phyloP scores from a whole-genome alignment of 2,797 vertebrate species.

The Enoplosus armatus region DNA sequence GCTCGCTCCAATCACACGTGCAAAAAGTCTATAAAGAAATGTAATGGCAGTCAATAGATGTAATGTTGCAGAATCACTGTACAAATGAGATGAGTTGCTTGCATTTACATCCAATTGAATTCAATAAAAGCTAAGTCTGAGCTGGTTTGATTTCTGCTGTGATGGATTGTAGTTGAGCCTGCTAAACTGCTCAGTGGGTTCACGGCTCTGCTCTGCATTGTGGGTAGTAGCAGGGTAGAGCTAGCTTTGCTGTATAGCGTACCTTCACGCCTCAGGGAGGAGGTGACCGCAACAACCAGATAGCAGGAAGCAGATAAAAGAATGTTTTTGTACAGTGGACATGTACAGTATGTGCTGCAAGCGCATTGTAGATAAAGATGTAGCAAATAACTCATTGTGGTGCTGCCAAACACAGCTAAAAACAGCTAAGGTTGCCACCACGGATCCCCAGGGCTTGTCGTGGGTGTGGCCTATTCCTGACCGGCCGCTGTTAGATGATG shows the following conservation, averaged over 20 bases:
- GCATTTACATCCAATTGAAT: conserved; percentile 71
- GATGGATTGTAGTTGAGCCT: conserved; percentile 54
- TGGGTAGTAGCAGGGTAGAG: conserved; percentile 16
- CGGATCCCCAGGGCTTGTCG: conserved; percentile 5
- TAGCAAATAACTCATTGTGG: conserved; percentile 26
- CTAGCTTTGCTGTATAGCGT: conserved; percentile 30
- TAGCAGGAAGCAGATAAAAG: conserved; percentile 14
- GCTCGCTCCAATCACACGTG: conserved; percentile 63
- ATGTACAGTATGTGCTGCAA: conserved; percentile 7
- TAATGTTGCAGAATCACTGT: conserved; percentile 75
- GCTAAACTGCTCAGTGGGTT: conserved; percentile 23
- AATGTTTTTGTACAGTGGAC: neutral
- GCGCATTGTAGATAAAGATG: conserved; percentile 26
- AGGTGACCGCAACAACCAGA: conserved; percentile 24
- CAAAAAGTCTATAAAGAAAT: conserved; percentile 72
- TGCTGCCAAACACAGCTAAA: conserved; percentile 23
- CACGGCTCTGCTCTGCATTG: conserved; percentile 26
- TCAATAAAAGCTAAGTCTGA: conserved; percentile 57
- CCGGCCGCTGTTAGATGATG: neutral
- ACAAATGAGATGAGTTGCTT: conserved; percentile 71
- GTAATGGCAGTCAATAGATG: conserved; percentile 71
- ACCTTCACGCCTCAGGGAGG: conserved; percentile 28
- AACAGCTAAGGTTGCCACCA: conserved; percentile 27
- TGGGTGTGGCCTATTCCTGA: conserved; percentile 11
- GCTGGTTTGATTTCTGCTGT: conserved; percentile 56